Base-by-base conservation (phyloP, 2,113 vertebrate species). In the Aptenodytes patagonicus region DNA sequence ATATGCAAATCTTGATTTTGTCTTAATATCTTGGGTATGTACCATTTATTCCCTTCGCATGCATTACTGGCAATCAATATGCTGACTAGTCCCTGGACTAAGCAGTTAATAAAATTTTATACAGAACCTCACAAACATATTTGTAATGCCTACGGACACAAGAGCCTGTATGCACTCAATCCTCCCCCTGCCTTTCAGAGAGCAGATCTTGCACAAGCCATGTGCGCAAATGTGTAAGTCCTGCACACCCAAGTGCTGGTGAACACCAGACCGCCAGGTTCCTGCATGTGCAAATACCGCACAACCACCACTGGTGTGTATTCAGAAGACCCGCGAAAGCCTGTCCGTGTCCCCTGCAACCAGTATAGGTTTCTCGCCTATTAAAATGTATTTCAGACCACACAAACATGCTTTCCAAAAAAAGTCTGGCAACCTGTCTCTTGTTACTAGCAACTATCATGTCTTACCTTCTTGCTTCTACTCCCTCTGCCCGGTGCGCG, bases 181-280 rank as follows among this genome's bases (percentile, higher is more conserved):
- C 65, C 47, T 47, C 11, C 46, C 40, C 15, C 44, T 7, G 71
- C 55, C 49, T 49, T 36, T 44, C 38, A 9, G 32, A 32, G 52
- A 84, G 65, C 69, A 61, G 52, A 32, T 68, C 76, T 83, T 40
- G 51, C 72, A 52, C 12, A 24, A 66, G 46, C 64, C 42, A 26
- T 0, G 7, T 15, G 29, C 70, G 54, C 66, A 52, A n/a, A 31
- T 2, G 7, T 2, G 1, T 8, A 46, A 25, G 17, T 22, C 25
- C 79, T 69, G 47, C 34, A 42, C 0, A 0, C 19, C 24, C 22
- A 32, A 16, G 52, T 32, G 46, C 49, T 21, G 6, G 36, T 42
- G 46, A 86, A 38, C 66, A 51, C 34, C 34, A 12, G 34, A 31
- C 28, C 38, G 29, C 34, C 65, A 22, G 22, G 17, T 6, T 79